Percentiles rank a stretch among this genome's conserved stretches.
Conservation (phyloP, 2,113 vertebrate species). For the Xenopus laevis region DNA sequence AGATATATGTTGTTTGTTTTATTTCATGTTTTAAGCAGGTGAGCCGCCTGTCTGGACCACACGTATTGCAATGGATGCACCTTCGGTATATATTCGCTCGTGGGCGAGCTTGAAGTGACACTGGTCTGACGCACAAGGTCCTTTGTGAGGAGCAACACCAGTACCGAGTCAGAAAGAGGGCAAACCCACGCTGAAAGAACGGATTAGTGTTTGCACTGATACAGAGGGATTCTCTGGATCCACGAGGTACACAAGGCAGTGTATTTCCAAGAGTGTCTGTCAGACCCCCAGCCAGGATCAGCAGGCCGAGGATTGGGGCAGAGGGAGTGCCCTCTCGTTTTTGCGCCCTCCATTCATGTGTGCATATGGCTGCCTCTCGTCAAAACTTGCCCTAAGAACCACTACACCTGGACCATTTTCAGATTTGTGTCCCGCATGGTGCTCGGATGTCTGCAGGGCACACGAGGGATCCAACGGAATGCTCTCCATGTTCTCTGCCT, state of each 20-base stretch:
- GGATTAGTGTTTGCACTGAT: conserved; percentile 63
- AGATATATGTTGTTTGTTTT: not conserved
- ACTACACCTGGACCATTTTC: conserved; percentile 84
- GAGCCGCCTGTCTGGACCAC: conserved; percentile 16
- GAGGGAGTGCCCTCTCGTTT: conserved; percentile 87
- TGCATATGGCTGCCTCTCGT: conserved; percentile 89
- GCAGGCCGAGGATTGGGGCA: conserved; percentile 98
- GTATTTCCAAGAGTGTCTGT: conserved; percentile 51
- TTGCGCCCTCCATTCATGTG: conserved; percentile 97
- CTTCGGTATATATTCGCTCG: conserved; percentile 17
- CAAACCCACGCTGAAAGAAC: conserved; percentile 49
- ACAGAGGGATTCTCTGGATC: conserved; percentile 66
- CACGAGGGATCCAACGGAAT: conserved; percentile 89
- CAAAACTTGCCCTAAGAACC: conserved; percentile 82
- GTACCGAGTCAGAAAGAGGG: conserved; percentile 10
- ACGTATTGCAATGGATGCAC: conserved; percentile 12
- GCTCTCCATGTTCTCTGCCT: conserved; percentile 94
- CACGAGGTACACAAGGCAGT: conserved; percentile 79
- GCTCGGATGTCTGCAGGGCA: conserved; percentile 80
- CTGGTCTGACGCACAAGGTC: conserved; percentile 36
- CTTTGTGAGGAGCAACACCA: conserved; percentile 22
- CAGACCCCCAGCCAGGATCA: conserved; percentile 65
- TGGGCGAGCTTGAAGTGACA: conserved; percentile 9
- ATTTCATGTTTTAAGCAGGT: conserved; percentile 6
- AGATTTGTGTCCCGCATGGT: conserved; percentile 82